Conservation (phyloP, 2,113 vertebrate genomes). For the Pseudopodoces humilis region DNA sequence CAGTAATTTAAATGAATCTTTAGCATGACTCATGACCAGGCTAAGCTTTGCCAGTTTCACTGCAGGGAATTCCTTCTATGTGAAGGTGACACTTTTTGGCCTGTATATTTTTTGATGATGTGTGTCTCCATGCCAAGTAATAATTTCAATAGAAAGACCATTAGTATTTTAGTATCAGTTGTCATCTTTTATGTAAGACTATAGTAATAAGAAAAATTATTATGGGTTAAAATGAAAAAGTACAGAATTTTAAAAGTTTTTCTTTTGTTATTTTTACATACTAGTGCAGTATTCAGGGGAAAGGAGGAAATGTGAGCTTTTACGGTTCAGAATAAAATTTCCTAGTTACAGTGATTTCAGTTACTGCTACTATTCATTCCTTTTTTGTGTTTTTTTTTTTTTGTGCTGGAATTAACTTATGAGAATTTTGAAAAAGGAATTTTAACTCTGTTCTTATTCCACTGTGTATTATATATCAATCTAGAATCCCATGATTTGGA, state of each 20-base stretch:
- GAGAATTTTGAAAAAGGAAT: background rate
- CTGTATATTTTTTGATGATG: background rate
- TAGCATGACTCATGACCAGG: constrained; percentile 38
- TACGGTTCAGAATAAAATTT: background rate
- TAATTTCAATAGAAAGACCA: background rate
- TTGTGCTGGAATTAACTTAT: background rate
- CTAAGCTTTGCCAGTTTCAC: constrained; percentile 43
- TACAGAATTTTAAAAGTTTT: background rate
- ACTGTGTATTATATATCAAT: background rate
- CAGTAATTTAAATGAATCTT: constrained; percentile 66
- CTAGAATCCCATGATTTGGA: background rate
- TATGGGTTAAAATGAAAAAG: background rate
- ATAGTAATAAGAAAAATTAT: background rate
- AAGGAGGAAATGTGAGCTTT: background rate
- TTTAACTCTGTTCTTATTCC: background rate
- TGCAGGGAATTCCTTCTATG: constrained; percentile 46
- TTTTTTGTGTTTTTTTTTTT: background rate
- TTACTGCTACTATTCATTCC: background rate
- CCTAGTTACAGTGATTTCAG: background rate
- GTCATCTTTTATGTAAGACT: background rate
- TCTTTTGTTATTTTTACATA: background rate
- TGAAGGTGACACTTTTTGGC: constrained; percentile 59
- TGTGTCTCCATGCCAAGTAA: background rate
- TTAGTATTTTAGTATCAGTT: background rate
- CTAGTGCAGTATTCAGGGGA: background rate